phyloP scores from a whole-genome alignment of 53 echinoderm and acorn worm species.

The Glandiceps talaboti region DNA sequence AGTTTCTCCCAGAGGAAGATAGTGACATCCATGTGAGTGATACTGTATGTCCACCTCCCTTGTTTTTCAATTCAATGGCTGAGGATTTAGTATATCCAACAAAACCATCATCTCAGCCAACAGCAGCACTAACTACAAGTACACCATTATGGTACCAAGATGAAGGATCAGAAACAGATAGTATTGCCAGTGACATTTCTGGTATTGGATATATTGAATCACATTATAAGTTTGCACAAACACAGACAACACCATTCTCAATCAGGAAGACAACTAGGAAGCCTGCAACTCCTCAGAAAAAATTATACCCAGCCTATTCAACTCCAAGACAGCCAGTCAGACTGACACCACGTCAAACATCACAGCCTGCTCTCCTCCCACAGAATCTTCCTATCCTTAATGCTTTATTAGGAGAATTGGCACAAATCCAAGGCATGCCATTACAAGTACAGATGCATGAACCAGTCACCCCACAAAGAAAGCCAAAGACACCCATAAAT shows the following conservation, averaged over 20 bases:
- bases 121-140: not conserved
- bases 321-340: not conserved
- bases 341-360: not conserved
- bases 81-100: constrained; percentile 19
- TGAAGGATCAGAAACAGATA: not conserved
- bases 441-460: not conserved
- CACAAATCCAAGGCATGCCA: constrained; percentile 34
- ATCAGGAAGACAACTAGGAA: not conserved
- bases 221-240: not conserved
- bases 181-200: not conserved
- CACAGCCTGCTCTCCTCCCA: constrained; percentile 13
- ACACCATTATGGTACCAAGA: not conserved
- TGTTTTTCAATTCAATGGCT: constrained; percentile 65
- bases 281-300: too few species aligned
- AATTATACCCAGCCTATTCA: too few species aligned
- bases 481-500: not conserved
- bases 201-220: constrained; percentile 3
- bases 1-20: constrained; percentile 15
- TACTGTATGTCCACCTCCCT: constrained; percentile 78
- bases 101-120: not conserved
- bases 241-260: not conserved
- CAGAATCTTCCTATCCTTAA: constrained; percentile 53
- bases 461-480: not conserved
- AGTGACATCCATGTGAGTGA: constrained; percentile 34
- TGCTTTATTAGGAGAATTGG: constrained; percentile 63